Base-by-base conservation (phyloP, 2,888 invertebrate species). In the Pseudeuparius sepicola region DNA sequence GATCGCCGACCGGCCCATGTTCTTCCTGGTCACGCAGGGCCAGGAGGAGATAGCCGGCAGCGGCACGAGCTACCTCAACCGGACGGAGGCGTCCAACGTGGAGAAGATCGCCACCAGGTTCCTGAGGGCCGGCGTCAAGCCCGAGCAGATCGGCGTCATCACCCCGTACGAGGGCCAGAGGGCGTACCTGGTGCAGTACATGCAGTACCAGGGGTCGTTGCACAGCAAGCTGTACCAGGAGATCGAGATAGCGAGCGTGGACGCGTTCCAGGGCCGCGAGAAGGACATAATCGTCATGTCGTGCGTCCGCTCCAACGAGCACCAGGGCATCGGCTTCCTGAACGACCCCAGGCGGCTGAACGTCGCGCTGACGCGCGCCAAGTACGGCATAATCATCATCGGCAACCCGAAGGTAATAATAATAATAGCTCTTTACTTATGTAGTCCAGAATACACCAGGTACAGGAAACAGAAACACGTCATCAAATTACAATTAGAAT, bases 221-320 rank as follows among this genome's bases (percentile, higher is more conserved):
- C 94, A 97, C 58, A 85, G 92, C 20, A 96, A 96, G 56, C 67
- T 98, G 0, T 99, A 99, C 59, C 85, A 94, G 65, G 96, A 97
- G 58, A 93, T 99, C 35, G 98, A 99, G 65, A 96, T 99, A 1
- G 98, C 97, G 5, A 96, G 94, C 63, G 98, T 99, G 3, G 98
- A 99, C 62, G 98, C 98, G 0, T 99, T 99, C 62, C 96, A 97
- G 63, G 98, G 98, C 0, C 72, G 98, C 30, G 98, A 99, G 58
- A 99, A 99, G 56, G 98, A 99, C 56, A 87, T 97, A 37, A 98
- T 99, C 47, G 93, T 99, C 34, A 88, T 99, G 83, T 96, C 96
- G 0, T 98, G 97, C 63, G 98, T 99, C 2, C 75, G 98, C 32
- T 44, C 96, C 4, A 98, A 98, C 58, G 97, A 97, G 56, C 90